Evolutionary conservation across 1,140 invertebrate species (phyloP).

Genomic region (Acyrthosiphon pisum): DNA sequence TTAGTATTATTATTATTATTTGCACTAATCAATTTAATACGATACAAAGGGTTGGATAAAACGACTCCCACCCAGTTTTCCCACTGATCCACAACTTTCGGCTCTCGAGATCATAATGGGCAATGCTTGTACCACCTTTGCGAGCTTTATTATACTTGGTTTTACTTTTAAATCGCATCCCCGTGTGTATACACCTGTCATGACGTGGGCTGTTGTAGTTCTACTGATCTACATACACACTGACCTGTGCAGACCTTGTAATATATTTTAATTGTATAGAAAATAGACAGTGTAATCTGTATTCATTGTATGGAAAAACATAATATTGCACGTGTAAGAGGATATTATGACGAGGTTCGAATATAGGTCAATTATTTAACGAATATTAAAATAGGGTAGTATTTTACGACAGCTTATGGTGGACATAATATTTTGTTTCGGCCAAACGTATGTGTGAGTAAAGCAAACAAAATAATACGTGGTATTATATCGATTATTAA

Average conservation of each 20-base stretch:
- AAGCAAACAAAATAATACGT: no score
- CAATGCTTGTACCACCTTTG: constrained; percentile 25
- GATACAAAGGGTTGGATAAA: not conserved
- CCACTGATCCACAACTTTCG: not conserved
- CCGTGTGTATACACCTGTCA: not conserved
- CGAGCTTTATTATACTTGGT: not conserved
- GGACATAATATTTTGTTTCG: no score
- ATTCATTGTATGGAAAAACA: not conserved
- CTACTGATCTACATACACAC: not conserved
- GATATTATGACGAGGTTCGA: not conserved
- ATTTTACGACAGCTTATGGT: no score
- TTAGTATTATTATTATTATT: constrained; percentile 11
- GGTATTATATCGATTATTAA: no score
- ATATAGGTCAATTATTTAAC: not conserved
- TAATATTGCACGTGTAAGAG: not conserved
- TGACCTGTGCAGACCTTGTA: not conserved
- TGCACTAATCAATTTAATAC: constrained; percentile 3
- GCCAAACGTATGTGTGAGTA: no score
- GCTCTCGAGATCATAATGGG: constrained; percentile 10
- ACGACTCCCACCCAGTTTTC: not conserved
- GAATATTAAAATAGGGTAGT: no score
- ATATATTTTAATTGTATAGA: not conserved
- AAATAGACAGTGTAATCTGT: not conserved
- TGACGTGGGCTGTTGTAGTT: not conserved
- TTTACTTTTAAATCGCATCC: not conserved